Conservation (phyloP, 2,113 vertebrate species). For the Bubo blakistoni region DNA sequence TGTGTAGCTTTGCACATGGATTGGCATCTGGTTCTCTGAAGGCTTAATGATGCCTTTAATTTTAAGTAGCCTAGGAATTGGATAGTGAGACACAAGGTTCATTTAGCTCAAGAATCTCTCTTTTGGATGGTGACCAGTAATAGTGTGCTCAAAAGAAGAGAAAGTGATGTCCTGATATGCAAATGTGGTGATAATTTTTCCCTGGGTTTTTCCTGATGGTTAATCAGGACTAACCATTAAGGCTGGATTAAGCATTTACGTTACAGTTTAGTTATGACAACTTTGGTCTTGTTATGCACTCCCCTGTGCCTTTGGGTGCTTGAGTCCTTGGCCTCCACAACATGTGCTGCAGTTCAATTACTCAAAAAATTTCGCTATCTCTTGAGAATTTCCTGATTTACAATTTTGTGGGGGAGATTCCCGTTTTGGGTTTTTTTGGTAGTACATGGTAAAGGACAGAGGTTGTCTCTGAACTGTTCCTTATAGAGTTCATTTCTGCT, state of each 20-base stretch:
- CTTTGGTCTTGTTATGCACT: not conserved
- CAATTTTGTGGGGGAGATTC: not conserved
- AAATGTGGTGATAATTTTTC: not conserved
- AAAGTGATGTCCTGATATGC: not conserved
- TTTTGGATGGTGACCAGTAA: not conserved
- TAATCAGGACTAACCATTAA: not conserved
- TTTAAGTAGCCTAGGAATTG: conserved; percentile 13
- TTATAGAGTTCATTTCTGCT: not conserved
- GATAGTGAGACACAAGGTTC: not conserved
- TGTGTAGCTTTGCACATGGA: not conserved
- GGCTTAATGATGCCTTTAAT: conserved; percentile 45
- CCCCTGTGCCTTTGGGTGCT: not conserved
- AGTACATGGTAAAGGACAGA: not conserved
- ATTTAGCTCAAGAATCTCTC: conserved; percentile 13
- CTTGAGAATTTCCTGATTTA: not conserved
- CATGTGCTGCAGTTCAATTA: not conserved
- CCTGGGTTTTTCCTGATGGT: not conserved
- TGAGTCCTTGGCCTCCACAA: not conserved
- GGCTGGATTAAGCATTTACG: not conserved
- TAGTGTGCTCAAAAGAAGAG: not conserved
- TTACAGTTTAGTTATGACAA: not conserved
- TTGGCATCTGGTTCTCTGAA: conserved; percentile 14
- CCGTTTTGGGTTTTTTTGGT: not conserved
- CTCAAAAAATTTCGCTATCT: not conserved
- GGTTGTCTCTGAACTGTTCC: not conserved